Percentiles rank a stretch among this genome's conserved stretches.
Evolutionary conservation across 1,140 invertebrate species (phyloP).

Genomic region (Aphaenogaster ashmeadi): DNA sequence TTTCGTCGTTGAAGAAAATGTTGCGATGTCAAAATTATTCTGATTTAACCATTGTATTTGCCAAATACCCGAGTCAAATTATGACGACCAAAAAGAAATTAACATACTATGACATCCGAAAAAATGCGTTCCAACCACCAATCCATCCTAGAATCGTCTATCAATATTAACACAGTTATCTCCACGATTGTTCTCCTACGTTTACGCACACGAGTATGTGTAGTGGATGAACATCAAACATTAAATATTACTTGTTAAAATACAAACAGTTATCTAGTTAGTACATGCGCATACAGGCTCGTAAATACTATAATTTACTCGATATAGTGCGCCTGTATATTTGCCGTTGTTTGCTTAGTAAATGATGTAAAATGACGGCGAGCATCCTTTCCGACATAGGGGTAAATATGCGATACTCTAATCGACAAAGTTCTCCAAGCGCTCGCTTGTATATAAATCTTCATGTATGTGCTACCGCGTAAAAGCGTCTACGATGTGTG

Average conservation of each 20-base stretch:
- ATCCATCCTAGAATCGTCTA: slow-evolving; percentile 48
- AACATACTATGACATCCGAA: slow-evolving; percentile 55
- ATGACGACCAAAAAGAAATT: slow-evolving; percentile 48
- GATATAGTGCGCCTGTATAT: slow-evolving; percentile 16
- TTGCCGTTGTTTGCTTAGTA: slow-evolving; percentile 31
- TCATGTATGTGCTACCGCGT: slow-evolving; percentile 3
- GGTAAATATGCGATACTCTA: slow-evolving; percentile 54
- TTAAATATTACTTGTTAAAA: slow-evolving; percentile 77
- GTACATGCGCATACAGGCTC: slow-evolving; percentile 64
- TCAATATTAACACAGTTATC: slow-evolving; percentile 31
- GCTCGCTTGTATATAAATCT: slow-evolving; percentile 55
- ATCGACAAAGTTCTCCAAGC: slow-evolving; percentile 54
- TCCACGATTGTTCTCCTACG: slow-evolving; percentile 25
- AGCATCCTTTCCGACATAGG: slow-evolving; percentile 6
- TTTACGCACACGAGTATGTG: slow-evolving; percentile 63
- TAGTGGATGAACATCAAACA: slow-evolving; percentile 78
- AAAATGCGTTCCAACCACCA: slow-evolving; percentile 75
- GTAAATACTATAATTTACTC: slow-evolving; percentile 59
- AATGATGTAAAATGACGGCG: slow-evolving; percentile 37
- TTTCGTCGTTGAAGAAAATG: neutral
- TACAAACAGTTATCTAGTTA: slow-evolving; percentile 75
- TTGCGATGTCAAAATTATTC: neutral
- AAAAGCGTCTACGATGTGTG: slow-evolving; percentile 28
- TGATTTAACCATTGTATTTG: neutral
- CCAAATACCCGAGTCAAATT: neutral